Evolutionary conservation across 2,797 vertebrate species (phyloP), one percentile per base, ranked within the genome.

Genomic region (Falco naumanni): DNA sequence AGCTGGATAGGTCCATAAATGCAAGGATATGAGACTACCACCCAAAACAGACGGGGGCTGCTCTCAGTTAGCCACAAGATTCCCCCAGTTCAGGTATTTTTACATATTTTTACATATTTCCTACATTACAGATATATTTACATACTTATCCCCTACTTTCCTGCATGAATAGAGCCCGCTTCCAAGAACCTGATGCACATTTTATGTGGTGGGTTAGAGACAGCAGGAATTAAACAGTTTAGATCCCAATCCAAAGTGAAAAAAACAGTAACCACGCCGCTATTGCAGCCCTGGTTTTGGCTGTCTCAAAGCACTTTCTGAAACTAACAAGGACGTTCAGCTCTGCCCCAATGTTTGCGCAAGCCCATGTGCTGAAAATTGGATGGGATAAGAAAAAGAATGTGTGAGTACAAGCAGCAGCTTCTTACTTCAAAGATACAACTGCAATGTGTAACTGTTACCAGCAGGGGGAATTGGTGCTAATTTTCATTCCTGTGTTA

Each of bases 341-440:
- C 69, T 70, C 28, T n/a, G 39, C 24, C 29, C 10, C 33, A 48
- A 1, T 0, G 2, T 0, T 25, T 21, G 20, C 60, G 5, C 21
- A 50, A 59, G 15, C 16, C 34, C 39, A 11, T 3, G 16, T 3
- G 41, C 33, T 65, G 33, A 82, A 81, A 72, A 34, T 10, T 4
- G 16, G 43, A 28, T 18, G n/a, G 6, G 18, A 47, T 48, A 17
- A 68, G n/a, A 10, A 82, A 69, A 56, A 59, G 7, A 69, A 50
- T 19, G 28, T 53, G 29, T n/a, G 37, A 0, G 26, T 34, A 54
- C 34, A 60, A 79, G 60, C 43, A 82, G 43, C 34, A 71, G 4
- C 25, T 54, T 60, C 29, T 76, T 16, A 63, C 39, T 77, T 28
- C 22, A 17, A 19, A 74, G 68, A 9, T 6, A 22, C 1, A 3